Evolutionary conservation across 2,888 invertebrate species (phyloP), one percentile per base, ranked within the genome.

Genomic region (Petrophora chlorosata): DNA sequence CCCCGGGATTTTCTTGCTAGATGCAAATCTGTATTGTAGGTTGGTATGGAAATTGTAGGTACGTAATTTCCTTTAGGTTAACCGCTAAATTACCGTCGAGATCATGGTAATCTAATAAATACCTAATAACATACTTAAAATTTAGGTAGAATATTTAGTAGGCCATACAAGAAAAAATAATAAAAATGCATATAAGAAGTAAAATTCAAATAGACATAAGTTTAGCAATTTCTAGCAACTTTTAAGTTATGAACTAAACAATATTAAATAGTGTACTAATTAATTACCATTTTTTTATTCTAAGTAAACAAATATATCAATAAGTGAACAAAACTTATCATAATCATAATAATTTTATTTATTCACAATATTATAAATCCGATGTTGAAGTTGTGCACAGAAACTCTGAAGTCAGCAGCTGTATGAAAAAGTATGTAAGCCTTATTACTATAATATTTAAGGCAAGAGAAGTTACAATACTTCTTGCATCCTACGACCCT

Each of bases 11-110:
- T 44, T 46, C 23, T 33, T n/a, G n/a, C n/a, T 41, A 23, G 25
- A 50, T 39, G 39, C 28, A 25, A 34, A 40, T 36, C n/a, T 15
- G 9, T 16, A 34, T n/a, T n/a, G n/a, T 40, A 4, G n/a, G 25
- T 43, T 13, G 14, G 38, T 33, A 44, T 46, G 34, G 46, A 36
- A 48, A 54, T 46, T 48, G 19, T 34, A 46, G 8, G 39, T 54
- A 54, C n/a, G n/a, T n/a, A 46, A 52, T 54, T 52, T 49, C 53
- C 44, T 42, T 47, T 50, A 47, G 52, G 49, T 52, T 54, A 54
- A 52, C 57, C 54, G 42, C 52, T 25, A 47, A 46, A 47, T 44
- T 38, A 49, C 40, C 48, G 26, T 17, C 13, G 26, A 32, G 32
- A 48, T 42, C 19, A 38, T 33, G 47, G 25, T 41, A 41, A 41